Evolutionary conservation across 2,797 vertebrate species (phyloP).

Genomic region (Cynopterus sphinx): DNA sequence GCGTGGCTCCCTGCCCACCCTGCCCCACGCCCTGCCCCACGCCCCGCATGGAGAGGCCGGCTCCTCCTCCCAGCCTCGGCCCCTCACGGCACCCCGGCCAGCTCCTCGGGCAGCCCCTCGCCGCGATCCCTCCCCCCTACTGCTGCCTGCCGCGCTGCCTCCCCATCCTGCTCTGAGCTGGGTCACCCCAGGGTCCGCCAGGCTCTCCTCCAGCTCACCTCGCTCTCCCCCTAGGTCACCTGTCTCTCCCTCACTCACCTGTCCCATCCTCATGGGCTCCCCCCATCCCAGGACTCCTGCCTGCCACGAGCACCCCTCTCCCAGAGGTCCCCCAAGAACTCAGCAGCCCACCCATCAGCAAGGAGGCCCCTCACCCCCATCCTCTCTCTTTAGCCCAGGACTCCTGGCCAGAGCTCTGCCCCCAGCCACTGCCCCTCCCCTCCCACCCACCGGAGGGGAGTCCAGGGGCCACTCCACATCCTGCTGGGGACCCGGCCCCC

Average conservation of each 20-base stretch:
- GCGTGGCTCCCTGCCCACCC: fast-evolving
- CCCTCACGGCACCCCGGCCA: background rate
- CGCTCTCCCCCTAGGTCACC: background rate
- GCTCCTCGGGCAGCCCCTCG: background rate
- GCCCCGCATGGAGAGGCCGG: background rate
- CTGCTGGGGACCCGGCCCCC: fast-evolving
- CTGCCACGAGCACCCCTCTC: background rate
- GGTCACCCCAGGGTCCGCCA: background rate
- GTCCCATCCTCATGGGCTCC: background rate
- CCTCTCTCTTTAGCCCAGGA: background rate
- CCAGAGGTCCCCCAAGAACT: background rate
- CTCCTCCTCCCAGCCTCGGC: background rate
- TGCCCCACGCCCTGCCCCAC: background rate
- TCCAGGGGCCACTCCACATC: background rate
- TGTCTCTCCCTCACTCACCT: background rate
- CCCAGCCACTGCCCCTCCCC: too few relatives aligned
- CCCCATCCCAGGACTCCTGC: background rate
- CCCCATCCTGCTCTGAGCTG: fast-evolving
- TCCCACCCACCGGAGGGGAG: background rate
- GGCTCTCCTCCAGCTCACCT: background rate
- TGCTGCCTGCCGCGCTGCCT: background rate
- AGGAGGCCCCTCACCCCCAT: background rate
- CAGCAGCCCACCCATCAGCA: background rate
- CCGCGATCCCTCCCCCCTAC: fast-evolving
- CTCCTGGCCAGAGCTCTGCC: background rate